These are phyloP conservation scores for Diuraphis noxia DNA, from an alignment of 1,140 invertebrate genomes.

Conservation along the genomic window DNA sequence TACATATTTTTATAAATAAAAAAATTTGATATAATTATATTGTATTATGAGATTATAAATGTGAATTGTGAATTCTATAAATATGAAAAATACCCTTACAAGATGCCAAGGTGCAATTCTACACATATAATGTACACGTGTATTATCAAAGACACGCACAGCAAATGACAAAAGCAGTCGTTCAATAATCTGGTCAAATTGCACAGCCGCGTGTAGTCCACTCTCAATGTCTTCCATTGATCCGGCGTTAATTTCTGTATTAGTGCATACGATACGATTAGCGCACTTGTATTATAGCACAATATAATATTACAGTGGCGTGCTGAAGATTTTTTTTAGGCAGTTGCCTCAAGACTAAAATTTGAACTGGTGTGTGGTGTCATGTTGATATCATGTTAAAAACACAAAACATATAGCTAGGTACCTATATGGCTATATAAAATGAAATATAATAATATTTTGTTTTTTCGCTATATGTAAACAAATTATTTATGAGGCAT, in stretches of 20 bases:
- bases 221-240: slow-evolving; percentile 55
- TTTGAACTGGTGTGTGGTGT: not conserved
- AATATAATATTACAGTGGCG: not conserved
- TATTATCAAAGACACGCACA: slow-evolving; percentile 52
- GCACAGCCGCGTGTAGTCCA: slow-evolving; percentile 54
- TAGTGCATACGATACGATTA: not conserved
- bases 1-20: not conserved
- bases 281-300: not conserved
- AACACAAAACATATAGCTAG: not conserved
- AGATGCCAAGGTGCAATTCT: slow-evolving; percentile 50
- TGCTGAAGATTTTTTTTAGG: not conserved
- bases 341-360: not conserved
- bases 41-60: not conserved
- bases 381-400: not conserved
- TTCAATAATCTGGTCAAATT: slow-evolving; percentile 46
- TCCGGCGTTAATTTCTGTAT: slow-evolving; percentile 36
- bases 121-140: slow-evolving; percentile 55
- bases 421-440: too few species aligned
- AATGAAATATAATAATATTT: not conserved
- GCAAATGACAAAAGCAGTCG: slow-evolving; percentile 55
- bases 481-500: not conserved
- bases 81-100: slow-evolving; percentile 37
- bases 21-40: not conserved
- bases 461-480: not conserved
- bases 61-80: too few species aligned